phyloP scores from a whole-genome alignment of 2,888 invertebrate genomes.

The Osedax fenrisi region DNA sequence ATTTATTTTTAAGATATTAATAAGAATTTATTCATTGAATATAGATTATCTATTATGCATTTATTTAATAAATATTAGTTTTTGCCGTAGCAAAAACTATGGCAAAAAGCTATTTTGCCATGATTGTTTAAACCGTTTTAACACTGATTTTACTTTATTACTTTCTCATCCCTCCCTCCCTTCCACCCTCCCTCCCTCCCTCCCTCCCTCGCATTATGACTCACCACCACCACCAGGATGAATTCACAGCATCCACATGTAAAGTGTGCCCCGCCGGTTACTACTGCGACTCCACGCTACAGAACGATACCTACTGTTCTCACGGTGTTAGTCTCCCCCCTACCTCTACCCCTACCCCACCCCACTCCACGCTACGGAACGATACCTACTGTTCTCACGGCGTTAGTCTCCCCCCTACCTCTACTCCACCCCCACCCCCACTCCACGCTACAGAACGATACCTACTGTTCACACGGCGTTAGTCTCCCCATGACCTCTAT shows the following conservation, averaged over 20 bases:
- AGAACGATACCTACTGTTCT: constrained; percentile 43
- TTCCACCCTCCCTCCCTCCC: too few species aligned
- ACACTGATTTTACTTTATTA: too few species aligned
- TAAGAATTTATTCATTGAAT: too few species aligned
- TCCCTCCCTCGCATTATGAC: background rate
- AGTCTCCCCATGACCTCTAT: too few species aligned
- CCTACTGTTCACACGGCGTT: constrained; percentile 44
- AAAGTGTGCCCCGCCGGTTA: constrained; percentile 43
- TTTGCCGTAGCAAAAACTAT: too few species aligned
- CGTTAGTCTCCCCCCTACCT: constrained; percentile 43
- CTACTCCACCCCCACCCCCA: constrained; percentile 44
- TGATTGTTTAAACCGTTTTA: too few species aligned
- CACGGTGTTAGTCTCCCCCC: constrained; percentile 46
- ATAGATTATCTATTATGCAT: too few species aligned
- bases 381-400: constrained; percentile 43
- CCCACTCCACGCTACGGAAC: constrained; percentile 44
- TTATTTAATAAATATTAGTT: too few species aligned
- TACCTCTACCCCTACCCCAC: constrained; percentile 42
- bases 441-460: constrained; percentile 42
- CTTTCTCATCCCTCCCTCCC: too few species aligned
- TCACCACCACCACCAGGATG: background rate
- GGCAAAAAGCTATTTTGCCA: too few species aligned
- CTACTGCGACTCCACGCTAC: constrained; percentile 44
- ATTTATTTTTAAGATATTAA: too few species aligned
- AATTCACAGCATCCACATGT: constrained; percentile 35